phyloP scores from a whole-genome alignment of 2,113 vertebrate genomes.

The Hemicordylus capensis region DNA sequence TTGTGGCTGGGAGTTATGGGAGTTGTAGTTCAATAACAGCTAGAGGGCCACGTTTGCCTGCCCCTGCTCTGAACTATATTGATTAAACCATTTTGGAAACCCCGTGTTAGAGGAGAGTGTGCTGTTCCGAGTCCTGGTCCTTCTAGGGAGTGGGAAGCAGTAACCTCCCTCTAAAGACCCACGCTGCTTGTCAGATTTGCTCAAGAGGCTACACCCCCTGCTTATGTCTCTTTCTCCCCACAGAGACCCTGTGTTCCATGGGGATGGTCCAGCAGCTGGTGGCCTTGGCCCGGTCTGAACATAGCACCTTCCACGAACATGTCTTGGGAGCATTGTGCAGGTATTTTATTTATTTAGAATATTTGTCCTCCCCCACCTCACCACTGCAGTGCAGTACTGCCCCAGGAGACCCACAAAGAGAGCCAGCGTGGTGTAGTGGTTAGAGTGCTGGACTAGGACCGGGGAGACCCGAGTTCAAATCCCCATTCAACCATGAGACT shows the following conservation, averaged over 20 bases:
- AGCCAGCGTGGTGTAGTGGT: too few species aligned
- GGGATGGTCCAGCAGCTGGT: conserved; percentile 86
- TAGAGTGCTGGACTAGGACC: too few species aligned
- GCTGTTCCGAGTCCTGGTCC: background rate
- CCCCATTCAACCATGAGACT: too few species aligned
- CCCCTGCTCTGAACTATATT: background rate
- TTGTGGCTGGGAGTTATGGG: too few species aligned
- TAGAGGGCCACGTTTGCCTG: too few species aligned
- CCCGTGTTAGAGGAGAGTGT: background rate
- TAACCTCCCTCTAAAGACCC: background rate
- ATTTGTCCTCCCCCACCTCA: too few species aligned
- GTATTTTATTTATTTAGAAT: too few species aligned
- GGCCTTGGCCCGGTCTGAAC: conserved; percentile 17
- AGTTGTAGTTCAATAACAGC: too few species aligned
- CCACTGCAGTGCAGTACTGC: too few species aligned
- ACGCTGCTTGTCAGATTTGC: background rate
- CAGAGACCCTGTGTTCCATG: conserved; percentile 87
- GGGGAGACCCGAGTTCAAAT: too few species aligned
- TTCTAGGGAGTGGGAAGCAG: too few species aligned
- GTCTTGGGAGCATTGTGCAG: conserved; percentile 88
- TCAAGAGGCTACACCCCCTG: background rate
- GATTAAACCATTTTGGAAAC: background rate
- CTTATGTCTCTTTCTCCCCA: background rate
- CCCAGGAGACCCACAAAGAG: too few species aligned
- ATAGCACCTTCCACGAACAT: conserved; percentile 24